Evolutionary conservation across 2,888 invertebrate genomes (phyloP).

Genomic region (Scrobipalpa costella): DNA sequence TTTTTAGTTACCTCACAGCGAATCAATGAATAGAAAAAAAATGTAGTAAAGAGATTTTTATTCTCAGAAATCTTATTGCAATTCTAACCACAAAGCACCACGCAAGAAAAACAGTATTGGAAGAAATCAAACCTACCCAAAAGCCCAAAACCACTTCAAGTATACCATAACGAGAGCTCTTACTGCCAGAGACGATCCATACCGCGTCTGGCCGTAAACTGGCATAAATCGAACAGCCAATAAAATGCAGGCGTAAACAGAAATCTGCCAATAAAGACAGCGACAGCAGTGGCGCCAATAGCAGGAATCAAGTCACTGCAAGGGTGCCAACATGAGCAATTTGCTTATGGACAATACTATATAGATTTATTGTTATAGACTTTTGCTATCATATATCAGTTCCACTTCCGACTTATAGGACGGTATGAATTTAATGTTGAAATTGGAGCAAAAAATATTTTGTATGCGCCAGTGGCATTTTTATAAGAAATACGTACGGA

Average conservation of each 20-base stretch:
- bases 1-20: no score
- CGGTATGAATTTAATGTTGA: no score
- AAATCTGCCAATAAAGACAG: constrained; percentile 56
- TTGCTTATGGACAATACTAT: not conserved
- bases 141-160: not conserved
- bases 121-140: constrained; percentile 4
- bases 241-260: constrained; percentile 53
- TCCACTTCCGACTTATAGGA: no score
- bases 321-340: constrained; percentile 28
- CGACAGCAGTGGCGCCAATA: constrained; percentile 48
- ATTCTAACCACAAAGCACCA: not conserved
- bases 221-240: constrained; percentile 38
- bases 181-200: constrained; percentile 12
- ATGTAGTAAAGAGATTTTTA: not conserved
- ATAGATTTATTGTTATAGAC: not conserved
- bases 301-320: constrained; percentile 56
- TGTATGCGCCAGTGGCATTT: no score
- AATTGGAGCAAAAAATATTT: no score
- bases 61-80: not conserved
- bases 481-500: no score
- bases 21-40: no score
- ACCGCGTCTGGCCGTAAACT: constrained; percentile 7
- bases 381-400: no score
- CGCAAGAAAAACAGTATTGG: not conserved
- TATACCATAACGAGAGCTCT: constrained; percentile 6